A percentile compares a stretch with the other conserved stretches of the same genome.
Conservation (phyloP, 1,140 invertebrate species). For the Copidosoma floridanum region DNA sequence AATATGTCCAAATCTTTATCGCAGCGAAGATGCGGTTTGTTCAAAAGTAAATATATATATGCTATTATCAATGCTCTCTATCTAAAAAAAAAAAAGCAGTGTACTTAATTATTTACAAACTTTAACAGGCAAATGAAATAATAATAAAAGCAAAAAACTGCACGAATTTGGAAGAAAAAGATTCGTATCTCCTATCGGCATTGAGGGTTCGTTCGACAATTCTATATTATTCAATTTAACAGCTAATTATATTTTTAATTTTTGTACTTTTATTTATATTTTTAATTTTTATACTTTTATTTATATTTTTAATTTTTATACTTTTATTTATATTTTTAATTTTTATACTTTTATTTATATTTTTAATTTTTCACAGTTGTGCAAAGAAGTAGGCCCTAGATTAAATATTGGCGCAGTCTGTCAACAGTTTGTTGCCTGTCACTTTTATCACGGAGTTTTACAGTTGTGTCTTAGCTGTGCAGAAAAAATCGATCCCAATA, state of each 20-base stretch:
- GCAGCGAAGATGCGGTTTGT: constrained; percentile 92
- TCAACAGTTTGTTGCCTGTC: constrained; percentile 70
- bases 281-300: too few species aligned
- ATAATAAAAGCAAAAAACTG: constrained; percentile 74
- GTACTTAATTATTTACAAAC: too few species aligned
- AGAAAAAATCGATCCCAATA: constrained; percentile 81
- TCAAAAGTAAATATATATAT: constrained; percentile 67
- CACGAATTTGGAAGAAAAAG: constrained; percentile 68
- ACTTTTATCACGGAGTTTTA: constrained; percentile 85
- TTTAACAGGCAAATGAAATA: constrained; percentile 77
- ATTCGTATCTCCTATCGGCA: constrained; percentile 73
- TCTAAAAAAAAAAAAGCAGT: constrained; percentile 11
- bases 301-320: constrained; percentile 9
- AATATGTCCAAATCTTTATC: constrained; percentile 91
- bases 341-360: too few species aligned
- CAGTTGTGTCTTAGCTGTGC: constrained; percentile 85
- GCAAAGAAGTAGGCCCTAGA: constrained; percentile 79
- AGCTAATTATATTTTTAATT: not conserved
- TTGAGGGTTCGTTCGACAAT: constrained; percentile 54
- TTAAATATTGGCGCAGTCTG: constrained; percentile 78
- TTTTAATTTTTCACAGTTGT: constrained; percentile 61
- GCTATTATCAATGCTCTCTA: too few species aligned
- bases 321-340: not conserved
- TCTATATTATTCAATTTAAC: not conserved
- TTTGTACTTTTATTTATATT: constrained; percentile 1